Conservation (phyloP, 2,797 vertebrate genomes). For the Mionectes olivaceus region DNA sequence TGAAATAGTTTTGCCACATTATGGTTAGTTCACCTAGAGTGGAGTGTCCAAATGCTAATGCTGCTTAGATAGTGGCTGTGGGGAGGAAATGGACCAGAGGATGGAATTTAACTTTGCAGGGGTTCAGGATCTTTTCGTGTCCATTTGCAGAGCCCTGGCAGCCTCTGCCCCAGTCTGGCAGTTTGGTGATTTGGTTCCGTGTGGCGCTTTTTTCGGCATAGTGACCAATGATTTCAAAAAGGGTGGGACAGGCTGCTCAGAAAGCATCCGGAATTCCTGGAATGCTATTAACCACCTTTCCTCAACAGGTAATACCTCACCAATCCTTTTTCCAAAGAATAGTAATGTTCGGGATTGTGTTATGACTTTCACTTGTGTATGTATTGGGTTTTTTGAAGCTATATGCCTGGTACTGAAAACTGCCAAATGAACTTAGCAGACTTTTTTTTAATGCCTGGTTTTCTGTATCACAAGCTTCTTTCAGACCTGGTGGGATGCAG, state of each 20-base stretch:
- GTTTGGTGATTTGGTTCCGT: slow-evolving; percentile 89
- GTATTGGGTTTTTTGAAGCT: background rate
- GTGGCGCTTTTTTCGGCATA: slow-evolving; percentile 87
- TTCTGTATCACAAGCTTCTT: background rate
- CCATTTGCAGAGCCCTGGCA: slow-evolving; percentile 87
- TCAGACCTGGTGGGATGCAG: background rate
- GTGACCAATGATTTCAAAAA: slow-evolving; percentile 89
- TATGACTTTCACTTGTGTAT: background rate
- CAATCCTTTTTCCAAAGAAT: background rate
- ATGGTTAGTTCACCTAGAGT: background rate
- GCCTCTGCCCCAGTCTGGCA: slow-evolving; percentile 96
- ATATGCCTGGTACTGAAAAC: background rate
- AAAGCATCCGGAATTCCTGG: slow-evolving; percentile 90
- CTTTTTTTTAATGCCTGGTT: background rate
- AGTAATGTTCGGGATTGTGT: background rate
- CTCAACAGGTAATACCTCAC: slow-evolving; percentile 79
- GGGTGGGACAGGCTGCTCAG: slow-evolving; percentile 84
- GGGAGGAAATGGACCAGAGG: background rate
- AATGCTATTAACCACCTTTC: slow-evolving; percentile 84
- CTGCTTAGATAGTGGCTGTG: background rate
- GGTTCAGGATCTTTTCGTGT: background rate
- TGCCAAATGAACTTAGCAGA: background rate
- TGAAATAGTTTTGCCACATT: background rate
- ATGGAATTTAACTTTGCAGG: background rate
- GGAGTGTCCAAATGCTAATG: background rate